Base-by-base conservation (phyloP, 2,113 vertebrate species). In the Oncorhynchus tshawytscha region DNA sequence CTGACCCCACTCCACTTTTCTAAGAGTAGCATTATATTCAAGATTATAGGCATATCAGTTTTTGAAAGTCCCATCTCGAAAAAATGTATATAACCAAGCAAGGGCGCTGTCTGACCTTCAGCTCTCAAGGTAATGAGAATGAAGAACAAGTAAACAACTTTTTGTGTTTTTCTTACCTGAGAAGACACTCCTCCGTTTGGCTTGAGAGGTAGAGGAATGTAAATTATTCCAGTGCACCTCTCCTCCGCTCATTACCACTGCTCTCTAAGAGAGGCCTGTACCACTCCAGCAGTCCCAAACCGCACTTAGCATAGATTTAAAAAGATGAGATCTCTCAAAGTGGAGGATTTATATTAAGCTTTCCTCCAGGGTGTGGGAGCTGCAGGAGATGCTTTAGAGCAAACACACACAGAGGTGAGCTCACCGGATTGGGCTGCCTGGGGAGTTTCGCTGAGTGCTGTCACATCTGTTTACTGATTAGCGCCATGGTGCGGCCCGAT, bases 381-480 rank as follows among this genome's bases (percentile, higher is more conserved):
- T 77, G 76, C 76, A 20, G 76, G 49, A 11, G 73, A 34, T 85
- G 81, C 73, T 66, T 86, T 59, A 12, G 64, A 76, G 76, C 54
- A 79, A 81, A 83, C 69, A 67, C 65, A 70, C 24, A 22, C 54
- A 3, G 82, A 88, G 84, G 82, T 84, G 84, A 79, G 75, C 60
- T 51, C 62, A 78, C 83, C 83, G 81, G 76, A 81, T 88, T 64
- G 75, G 75, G 78, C 75, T 70, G 78, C 83, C 88, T 60, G 69
- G 85, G 81, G 85, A 89, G 82, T 86, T 89, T 85, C 20, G 75
- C 82, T 3, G 60, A 81, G 77, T 78, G 75, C 86, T 84, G 88
- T 88, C 88, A 82, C 77, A 73, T 88, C 78, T 68, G 84, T 78
- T 90, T 83, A 89, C 80, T 68, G 79, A 75, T 85, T 85, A 78